Base-by-base conservation (phyloP, 1,140 invertebrate genomes). In the Cyclina sinensis region DNA sequence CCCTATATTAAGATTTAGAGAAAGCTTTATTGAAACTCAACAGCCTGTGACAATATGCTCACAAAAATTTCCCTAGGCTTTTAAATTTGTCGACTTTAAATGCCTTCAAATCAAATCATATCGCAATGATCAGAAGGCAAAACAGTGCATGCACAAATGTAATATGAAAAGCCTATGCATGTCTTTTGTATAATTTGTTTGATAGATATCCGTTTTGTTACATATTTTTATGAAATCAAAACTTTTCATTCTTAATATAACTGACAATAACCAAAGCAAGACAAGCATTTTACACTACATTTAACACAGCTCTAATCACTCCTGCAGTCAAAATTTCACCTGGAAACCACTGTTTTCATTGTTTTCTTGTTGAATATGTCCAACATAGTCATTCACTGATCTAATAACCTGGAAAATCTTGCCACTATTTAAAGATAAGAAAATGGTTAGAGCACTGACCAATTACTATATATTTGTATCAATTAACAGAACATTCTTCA, bases 11-110 rank as follows among this genome's bases (percentile, higher is more conserved):
- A 70, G 65, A 70, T 70, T 70, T 70, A 70, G 65, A 70, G 65
- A 70, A 35, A 70, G 65, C 65, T 70, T 70, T 70, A 70, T 70
- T 70, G 65, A 70, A 70, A 70, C 30, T 39, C 65, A 70, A 70
- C 65, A 70, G 65, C 21, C 12, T 70, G 65, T 70, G 65, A 70
- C 21, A 70, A 70, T 70, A 70, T 70, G 24, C 65, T 70, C 65
- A 27, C 62, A 65, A 65, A 65, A 30, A 65, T 65, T 65, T 65
- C 62, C n/a, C 62, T 39, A 7, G 35, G 32, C 32, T 39, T 70
- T 70, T 70, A 37, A 70, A 70, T 18, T 70, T 37, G 32, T 18
- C 65, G 21, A 37, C 65, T 70, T 70, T 70, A 70, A 70, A 70
- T 37, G 65, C 65, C 35, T 70, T 37, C 35, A 70, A 70, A 70